Evolutionary conservation across 2,888 invertebrate genomes (phyloP), one percentile per base, ranked within the genome.

Genomic region (Rhamphomyia laevipes): DNA sequence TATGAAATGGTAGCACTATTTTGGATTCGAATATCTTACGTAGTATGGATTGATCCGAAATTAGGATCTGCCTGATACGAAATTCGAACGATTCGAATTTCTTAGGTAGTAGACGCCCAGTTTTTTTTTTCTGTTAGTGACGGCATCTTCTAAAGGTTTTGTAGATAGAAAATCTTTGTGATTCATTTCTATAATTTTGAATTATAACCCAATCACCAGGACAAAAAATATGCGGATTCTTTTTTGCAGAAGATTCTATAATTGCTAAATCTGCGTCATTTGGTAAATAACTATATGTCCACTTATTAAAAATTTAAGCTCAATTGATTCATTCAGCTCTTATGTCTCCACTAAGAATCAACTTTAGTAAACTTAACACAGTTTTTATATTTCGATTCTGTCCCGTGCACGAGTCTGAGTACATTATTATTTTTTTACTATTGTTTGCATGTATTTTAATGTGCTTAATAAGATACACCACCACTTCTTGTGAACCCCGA

Each of bases 351-450:
- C 23, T 27, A 7, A 7, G 23, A 47, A 47, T n/a, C 16, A 47
- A 33, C 30, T 47, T 41, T 30, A 47, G 23, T 42, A 41, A 47
- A 42, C 33, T 31, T 41, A 42, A 42, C 3, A 41, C 43, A 43
- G 43, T n/a, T 43, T 47, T 41, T 23, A 43, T 47, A 35, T 47
- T 47, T 47, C 43, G 31, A 33, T 47, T 47, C 33, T 47, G 18
- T 35, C 43, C 43, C 12, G 42, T 42, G 42, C 47, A 47, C 11
- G 47, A 42, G 33, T 45, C 45, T 21, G 35, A 35, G 21, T 37
- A 37, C 11, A 37, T 21, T 37, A 45, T 37, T 18, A 45, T 37
- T 7, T 45, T 18, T 45, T 35, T 16, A 45, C 7, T 13, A 45
- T 37, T n/a, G 13, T 33, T 45, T 17, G 13, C 33, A 37, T 35